phyloP scores from a whole-genome alignment of 2,797 vertebrate genomes.

The Margarornis squamiger region DNA sequence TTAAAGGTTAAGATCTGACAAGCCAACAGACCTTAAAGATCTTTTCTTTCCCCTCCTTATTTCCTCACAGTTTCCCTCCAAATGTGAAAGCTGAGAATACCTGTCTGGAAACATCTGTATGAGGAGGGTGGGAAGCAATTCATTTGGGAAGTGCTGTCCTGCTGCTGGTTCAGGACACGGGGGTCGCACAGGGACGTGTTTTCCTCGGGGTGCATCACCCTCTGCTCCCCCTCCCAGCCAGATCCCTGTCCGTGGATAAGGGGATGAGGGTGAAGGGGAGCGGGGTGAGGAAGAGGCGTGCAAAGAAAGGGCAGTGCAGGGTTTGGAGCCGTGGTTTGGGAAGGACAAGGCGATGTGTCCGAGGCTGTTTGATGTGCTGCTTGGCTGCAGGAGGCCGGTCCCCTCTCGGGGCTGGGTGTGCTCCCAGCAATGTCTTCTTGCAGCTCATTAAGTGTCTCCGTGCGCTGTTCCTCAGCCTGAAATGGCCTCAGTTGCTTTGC shows the following conservation, averaged over 20 bases:
- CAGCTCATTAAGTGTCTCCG: not conserved
- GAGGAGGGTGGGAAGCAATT: not conserved
- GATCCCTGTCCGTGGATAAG: rapidly evolving
- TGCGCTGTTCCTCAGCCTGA: not conserved
- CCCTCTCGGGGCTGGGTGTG: not conserved
- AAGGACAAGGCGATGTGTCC: not conserved
- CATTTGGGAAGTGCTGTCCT: not conserved
- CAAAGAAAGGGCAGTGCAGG: rapidly evolving
- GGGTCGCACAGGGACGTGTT: not conserved
- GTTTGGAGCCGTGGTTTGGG: rapidly evolving
- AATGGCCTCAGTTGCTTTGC: not conserved
- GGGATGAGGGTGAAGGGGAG: not conserved
- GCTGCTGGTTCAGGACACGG: rapidly evolving
- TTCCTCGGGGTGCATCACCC: not conserved
- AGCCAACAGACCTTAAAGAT: not conserved
- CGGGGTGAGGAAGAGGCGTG: not conserved
- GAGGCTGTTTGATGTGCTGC: not conserved
- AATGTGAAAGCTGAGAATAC: not conserved
- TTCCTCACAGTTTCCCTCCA: not conserved
- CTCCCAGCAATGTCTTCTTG: not conserved
- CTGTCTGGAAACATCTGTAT: not conserved
- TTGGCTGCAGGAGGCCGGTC: not conserved
- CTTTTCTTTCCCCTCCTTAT: not conserved
- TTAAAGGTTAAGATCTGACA: conserved; percentile 40
- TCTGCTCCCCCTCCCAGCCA: not conserved